These are phyloP conservation scores for Macroglossus sobrinus DNA, from an alignment of 2,113 vertebrate genomes.

Conservation along the genomic window DNA sequence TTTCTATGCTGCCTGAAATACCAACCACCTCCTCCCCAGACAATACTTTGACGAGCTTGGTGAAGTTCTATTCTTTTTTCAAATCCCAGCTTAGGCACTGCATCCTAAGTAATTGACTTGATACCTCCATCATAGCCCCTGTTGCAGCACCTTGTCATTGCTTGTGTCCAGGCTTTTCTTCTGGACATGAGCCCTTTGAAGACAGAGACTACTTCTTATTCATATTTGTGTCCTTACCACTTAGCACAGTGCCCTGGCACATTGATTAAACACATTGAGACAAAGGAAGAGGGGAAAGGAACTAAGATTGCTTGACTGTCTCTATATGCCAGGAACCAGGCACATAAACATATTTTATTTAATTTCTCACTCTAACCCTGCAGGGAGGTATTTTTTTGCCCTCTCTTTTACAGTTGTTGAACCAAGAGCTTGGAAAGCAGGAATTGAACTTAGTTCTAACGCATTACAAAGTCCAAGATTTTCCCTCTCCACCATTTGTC, in stretches of 20 bases:
- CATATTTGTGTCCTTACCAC: neutral
- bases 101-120: neutral
- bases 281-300: neutral
- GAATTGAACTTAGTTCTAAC: neutral
- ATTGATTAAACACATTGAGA: neutral
- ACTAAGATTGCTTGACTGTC: neutral
- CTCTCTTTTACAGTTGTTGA: neutral
- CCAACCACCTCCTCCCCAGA: rapidly evolving
- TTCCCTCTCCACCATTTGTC: neutral
- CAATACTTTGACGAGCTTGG: neutral
- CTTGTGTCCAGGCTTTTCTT: neutral
- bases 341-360: neutral
- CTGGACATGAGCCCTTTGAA: neutral
- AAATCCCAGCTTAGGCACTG: neutral
- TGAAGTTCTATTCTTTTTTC: neutral
- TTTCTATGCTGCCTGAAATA: neutral
- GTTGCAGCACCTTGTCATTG: too few species aligned
- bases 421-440: neutral
- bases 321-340: neutral
- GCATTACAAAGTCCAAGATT: neutral
- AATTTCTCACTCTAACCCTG: neutral
- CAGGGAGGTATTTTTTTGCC: neutral
- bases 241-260: neutral
- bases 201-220: neutral
- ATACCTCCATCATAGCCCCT: neutral